Evolutionary conservation across 2,797 vertebrate species (phyloP), one percentile per base, ranked within the genome.

Genomic region (Phoebastria nigripes): DNA sequence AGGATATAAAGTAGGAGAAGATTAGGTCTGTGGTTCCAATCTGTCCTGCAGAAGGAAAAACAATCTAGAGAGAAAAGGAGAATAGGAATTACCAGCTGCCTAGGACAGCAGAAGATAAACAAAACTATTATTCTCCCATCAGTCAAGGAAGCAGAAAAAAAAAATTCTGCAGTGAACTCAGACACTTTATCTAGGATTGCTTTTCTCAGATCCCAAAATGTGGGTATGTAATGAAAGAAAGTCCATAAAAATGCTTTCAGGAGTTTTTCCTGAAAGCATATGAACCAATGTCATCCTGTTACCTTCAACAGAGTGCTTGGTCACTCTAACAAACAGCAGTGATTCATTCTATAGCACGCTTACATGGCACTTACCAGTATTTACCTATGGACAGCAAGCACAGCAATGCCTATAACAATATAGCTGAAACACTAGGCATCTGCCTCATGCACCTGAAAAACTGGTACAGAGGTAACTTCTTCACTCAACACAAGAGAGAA

Each of bases 41-140:
- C 65, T 95, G 81, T 90, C 74, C 83, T 87, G 49, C 46, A 91
- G 69, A 82, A 77, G 52, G 59, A 29, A 74, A 92, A 93, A 49
- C 73, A 87, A 92, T 82, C 59, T 78, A 51, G 47, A 71, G 52
- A 73, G 73, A 86, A 89, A 94, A 92, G 44, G 59, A 80, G 33
- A 87, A 85, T 44, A 77, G 67, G 86, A 93, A 96, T 94, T 82
- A 92, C 86, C 69, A 85, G 67, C 52, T 90, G 51, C 55, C 44
- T 73, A 77, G 65, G 72, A 87, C 25, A 46, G 72, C 31, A 71
- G 61, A 92, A 89, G 77, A 94, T 49, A 95, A 95, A 92, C 67
- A 91, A 89, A 95, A 49, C 63, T 49, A 81, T 95, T 95, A 90
- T 80, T 94, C 52, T 95, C 41, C 74, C 21, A 89, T 93, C 90